Base-by-base conservation (phyloP, 1,140 invertebrate genomes). In the Drosophila sucinea region DNA sequence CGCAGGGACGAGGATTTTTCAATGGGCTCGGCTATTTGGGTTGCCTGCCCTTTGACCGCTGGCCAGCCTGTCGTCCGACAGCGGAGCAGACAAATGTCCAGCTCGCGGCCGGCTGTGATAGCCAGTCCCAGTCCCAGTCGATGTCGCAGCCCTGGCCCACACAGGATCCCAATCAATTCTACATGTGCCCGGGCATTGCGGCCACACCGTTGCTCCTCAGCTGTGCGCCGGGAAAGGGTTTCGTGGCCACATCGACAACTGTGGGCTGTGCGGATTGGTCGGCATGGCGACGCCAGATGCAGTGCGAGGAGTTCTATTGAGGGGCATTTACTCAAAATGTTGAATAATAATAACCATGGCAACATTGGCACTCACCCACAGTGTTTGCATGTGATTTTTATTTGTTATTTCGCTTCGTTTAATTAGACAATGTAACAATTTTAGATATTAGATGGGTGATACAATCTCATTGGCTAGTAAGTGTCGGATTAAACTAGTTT, bases 1-100 rank as follows among this genome's bases (percentile, higher is more conserved):
- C 90, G 25, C 63, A 77, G 70, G 90, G 90, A 57, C 80, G 83
- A 29, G 90, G 90, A 47, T 91, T 90, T 87, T 91, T 91, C 80
- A 79, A 79, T 61, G 90, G 90, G 27, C 70, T 74, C 62, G 90
- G 90, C 60, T 78, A 79, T 67, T 68, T 73, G 30, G 90, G 90
- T 17, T 91, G 90, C 60, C 63, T 91, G 62, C 90, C 90, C 38
- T 91, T 66, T 40, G 78, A 64, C 54, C 61, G 85, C 4, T 91
- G 90, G 90, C 90, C 90, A 33, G 85, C 90, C 57, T 91, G 90
- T 66, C 67, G 65, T 51, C 72, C 75, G 67, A 57, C 61, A 5
- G 40, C 51, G 25, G 30, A 67, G 44, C 67, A 63, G 60, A 30
- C 70, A 58, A 54, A 58, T 23, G 23, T 17, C 54, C 44, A 62